A percentile compares a stretch with the other conserved stretches of the same genome.
Conservation (phyloP, 2,797 vertebrate genomes). For the Dromococcyx pavoninus region DNA sequence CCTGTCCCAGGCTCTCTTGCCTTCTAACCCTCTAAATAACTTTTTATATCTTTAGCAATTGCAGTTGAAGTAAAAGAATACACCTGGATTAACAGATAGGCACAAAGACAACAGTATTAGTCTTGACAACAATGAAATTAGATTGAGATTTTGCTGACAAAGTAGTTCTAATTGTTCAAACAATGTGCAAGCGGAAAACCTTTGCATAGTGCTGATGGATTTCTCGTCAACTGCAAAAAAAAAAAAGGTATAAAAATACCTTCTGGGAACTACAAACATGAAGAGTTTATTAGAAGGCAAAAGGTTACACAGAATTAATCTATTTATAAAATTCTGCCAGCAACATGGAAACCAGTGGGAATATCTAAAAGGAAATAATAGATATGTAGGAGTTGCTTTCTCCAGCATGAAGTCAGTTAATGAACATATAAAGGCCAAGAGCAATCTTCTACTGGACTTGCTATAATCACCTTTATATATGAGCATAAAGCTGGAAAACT, state of each 20-base stretch:
- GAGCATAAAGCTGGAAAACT: background rate
- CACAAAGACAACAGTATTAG: background rate
- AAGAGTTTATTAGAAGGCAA: background rate
- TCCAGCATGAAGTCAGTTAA: background rate
- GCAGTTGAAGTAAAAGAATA: background rate
- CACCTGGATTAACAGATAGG: background rate
- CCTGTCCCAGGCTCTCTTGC: background rate
- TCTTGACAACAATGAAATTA: background rate
- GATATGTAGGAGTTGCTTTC: background rate
- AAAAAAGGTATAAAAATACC: background rate
- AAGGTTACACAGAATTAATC: background rate
- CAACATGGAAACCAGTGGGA: background rate
- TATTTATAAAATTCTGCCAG: background rate
- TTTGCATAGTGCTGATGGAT: background rate
- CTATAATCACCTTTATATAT: background rate
- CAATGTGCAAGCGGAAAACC: background rate
- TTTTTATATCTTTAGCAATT: background rate
- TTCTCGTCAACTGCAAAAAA: background rate
- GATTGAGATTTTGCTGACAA: background rate
- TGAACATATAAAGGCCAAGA: background rate
- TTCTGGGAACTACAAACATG: background rate
- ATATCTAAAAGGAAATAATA: background rate
- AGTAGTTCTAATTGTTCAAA: background rate
- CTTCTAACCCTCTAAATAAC: background rate
- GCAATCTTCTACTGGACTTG: background rate